These are phyloP conservation scores for Ciona savignyi DNA, from an alignment of 23 tunicate genomes.

Conservation along the genomic window DNA sequence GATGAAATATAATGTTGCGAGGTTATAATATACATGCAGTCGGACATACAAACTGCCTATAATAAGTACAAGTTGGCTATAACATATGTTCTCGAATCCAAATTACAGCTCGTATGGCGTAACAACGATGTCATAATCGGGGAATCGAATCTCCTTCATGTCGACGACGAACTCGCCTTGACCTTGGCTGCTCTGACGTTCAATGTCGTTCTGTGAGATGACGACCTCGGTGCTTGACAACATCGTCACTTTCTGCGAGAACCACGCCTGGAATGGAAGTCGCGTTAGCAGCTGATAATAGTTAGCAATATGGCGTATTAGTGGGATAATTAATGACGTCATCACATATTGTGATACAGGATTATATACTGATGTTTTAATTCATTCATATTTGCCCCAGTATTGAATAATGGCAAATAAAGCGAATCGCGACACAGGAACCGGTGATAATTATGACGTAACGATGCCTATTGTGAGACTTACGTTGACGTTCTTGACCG, in stretches of 20 bases:
- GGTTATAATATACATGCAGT: background rate
- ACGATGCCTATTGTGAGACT: too few species aligned
- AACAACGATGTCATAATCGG: slow-evolving; percentile 39
- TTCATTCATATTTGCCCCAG: too few species aligned
- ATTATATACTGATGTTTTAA: too few species aligned
- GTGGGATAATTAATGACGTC: too few species aligned
- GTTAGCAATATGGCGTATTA: too few species aligned
- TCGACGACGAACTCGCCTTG: slow-evolving; percentile 54
- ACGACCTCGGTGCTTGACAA: slow-evolving; percentile 19
- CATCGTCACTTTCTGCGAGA: slow-evolving; percentile 16
- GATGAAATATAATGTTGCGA: background rate
- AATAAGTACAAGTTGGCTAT: background rate
- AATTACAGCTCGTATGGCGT: slow-evolving; percentile 12
- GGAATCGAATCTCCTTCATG: slow-evolving; percentile 37
- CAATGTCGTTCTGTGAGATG: slow-evolving; percentile 54
- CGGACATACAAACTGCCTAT: background rate
- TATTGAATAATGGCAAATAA: too few species aligned
- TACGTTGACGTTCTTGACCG: slow-evolving; percentile 51
- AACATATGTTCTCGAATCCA: background rate
- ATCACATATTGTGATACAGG: too few species aligned
- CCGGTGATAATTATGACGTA: too few species aligned
- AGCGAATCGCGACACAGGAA: too few species aligned
- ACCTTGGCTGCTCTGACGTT: slow-evolving; percentile 51
- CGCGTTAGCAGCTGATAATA: too few species aligned
- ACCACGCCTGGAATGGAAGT: slow-evolving; percentile 85